A percentile compares a stretch with the other conserved stretches of the same genome.
Evolutionary conservation across 1,140 invertebrate species (phyloP).

Genomic region (Manduca sexta): DNA sequence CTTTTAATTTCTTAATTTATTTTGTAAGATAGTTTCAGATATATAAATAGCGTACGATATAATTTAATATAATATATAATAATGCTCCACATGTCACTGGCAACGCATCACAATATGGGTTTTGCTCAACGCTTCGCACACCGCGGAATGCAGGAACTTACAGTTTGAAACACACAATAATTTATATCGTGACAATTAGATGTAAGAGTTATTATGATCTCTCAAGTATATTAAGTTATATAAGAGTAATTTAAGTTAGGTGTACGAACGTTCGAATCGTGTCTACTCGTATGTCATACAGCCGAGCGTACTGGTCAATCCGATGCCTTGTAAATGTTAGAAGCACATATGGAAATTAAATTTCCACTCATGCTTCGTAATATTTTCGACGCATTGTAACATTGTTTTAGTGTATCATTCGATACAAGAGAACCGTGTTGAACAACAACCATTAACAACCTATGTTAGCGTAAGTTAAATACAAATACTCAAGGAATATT

Average conservation of each 20-base stretch:
- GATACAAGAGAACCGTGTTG: conserved; percentile 1
- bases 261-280: conserved; percentile 8
- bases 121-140: conserved; percentile 33
- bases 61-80: conserved; percentile 6
- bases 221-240: conserved; percentile 65
- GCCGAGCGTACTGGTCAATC: too few relatives aligned
- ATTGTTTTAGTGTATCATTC: conserved; percentile 9
- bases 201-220: conserved; percentile 70
- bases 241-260: conserved; percentile 21
- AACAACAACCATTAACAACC: conserved; percentile 7
- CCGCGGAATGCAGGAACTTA: neutral
- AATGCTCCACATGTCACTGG: conserved; percentile 2
- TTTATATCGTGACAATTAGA: conserved; percentile 49
- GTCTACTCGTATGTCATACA: neutral
- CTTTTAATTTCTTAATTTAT: conserved; percentile 63
- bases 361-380: conserved; percentile 32
- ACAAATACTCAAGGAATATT: conserved; percentile 60
- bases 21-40: conserved; percentile 60
- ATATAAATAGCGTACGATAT: conserved; percentile 30
- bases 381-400: conserved; percentile 31
- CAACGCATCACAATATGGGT: conserved; percentile 40
- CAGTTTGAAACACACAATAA: neutral
- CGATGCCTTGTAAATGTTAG: conserved; percentile 31
- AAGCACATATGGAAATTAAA: conserved; percentile 43
- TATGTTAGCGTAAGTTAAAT: conserved; percentile 45